A percentile compares a stretch with the other conserved stretches of the same genome.
Conservation (phyloP, 2,113 vertebrate genomes). For the Lasiurus cinereus region DNA sequence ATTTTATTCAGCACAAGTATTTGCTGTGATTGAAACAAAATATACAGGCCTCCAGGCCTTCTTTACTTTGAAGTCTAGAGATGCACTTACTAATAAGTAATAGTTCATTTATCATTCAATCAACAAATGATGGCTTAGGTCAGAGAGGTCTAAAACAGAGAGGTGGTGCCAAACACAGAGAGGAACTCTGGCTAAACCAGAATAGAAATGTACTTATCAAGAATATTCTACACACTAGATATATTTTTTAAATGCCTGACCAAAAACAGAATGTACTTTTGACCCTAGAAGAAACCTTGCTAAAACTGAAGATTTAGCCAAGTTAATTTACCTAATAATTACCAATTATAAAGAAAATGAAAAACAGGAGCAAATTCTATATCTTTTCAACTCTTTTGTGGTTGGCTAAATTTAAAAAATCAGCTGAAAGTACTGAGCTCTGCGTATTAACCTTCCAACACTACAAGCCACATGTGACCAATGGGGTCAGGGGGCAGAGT, state of each 20-base stretch:
- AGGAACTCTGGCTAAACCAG: conserved; percentile 7
- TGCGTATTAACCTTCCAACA: conserved; percentile 90
- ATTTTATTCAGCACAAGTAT: neutral
- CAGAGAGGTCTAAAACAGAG: conserved; percentile 55
- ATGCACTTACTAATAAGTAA: conserved; percentile 69
- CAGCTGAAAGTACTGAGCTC: conserved; percentile 78
- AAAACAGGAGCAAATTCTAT: conserved; percentile 69
- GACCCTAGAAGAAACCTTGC: conserved; percentile 21
- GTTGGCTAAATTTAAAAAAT: conserved; percentile 81
- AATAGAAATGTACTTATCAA: conserved; percentile 22
- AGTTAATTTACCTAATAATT: conserved; percentile 66
- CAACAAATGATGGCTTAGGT: conserved; percentile 51
- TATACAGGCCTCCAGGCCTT: neutral
- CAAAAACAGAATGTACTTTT: conserved; percentile 26
- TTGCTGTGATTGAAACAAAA: conserved; percentile 65
- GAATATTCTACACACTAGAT: neutral
- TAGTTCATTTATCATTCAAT: conserved; percentile 64
- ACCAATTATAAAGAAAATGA: conserved; percentile 44
- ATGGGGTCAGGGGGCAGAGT: conserved; percentile 88
- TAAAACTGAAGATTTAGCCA: conserved; percentile 56
- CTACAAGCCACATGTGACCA: conserved; percentile 87
- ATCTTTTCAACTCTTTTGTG: conserved; percentile 77
- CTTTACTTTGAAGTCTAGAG: conserved; percentile 59
- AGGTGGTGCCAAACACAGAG: conserved; percentile 60
- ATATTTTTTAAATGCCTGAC: conserved; percentile 14